Conservation (phyloP, 2,113 vertebrate species). For the Planiliza haematocheilus region DNA sequence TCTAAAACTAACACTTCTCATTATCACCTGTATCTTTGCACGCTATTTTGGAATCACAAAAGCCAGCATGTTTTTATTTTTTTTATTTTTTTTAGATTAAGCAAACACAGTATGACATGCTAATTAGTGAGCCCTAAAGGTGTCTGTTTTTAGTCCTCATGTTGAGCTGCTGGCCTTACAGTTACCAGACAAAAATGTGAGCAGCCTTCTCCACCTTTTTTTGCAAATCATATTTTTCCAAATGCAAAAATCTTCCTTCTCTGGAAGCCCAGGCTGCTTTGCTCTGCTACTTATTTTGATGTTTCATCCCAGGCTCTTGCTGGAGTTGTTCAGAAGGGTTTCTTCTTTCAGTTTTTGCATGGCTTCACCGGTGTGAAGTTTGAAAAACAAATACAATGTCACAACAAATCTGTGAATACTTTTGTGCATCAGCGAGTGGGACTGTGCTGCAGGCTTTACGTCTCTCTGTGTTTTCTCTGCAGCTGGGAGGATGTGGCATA, state of each 20-base stretch:
- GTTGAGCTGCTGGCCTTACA: background rate
- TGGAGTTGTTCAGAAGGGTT: background rate
- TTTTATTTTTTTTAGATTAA: background rate
- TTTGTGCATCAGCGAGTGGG: background rate
- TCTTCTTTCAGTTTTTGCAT: background rate
- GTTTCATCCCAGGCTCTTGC: background rate
- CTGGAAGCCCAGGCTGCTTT: background rate
- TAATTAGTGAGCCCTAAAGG: background rate
- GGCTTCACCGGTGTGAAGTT: background rate
- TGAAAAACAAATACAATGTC: background rate
- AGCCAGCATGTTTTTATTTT: background rate
- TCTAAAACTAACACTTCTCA: background rate
- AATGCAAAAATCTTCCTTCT: background rate
- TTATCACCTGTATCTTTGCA: background rate
- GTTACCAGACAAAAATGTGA: background rate
- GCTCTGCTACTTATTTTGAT: background rate
- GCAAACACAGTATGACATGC: background rate
- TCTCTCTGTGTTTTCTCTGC: conserved; percentile 53
- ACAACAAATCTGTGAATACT: background rate
- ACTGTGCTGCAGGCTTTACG: conserved; percentile 25
- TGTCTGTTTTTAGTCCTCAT: background rate
- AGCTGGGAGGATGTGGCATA: conserved; percentile 85
- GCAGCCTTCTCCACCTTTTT: background rate
- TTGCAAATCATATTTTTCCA: background rate
- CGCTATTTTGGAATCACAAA: background rate